A percentile compares a stretch with the other conserved stretches of the same genome.
These are phyloP conservation scores for Chloroclysta siterata DNA, from an alignment of 2,888 invertebrate genomes.

Conservation along the genomic window DNA sequence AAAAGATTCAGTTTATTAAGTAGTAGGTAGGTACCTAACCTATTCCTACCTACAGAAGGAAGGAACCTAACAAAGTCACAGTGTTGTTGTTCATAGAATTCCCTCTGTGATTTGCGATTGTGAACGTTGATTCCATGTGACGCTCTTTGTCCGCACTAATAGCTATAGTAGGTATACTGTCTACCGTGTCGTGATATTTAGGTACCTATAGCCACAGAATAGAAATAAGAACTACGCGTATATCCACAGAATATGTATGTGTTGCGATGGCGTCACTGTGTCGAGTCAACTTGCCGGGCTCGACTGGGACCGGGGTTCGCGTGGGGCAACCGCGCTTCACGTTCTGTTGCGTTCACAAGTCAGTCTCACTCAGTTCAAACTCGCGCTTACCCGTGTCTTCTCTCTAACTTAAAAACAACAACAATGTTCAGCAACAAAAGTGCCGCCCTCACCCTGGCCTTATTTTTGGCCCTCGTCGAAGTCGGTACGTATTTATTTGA, in stretches of 20 bases:
- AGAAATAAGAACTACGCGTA: too few relatives aligned
- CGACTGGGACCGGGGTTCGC: background rate
- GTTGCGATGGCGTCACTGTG: constrained; percentile 5
- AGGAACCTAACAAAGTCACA: too few relatives aligned
- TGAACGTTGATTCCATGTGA: too few relatives aligned
- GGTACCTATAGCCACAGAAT: too few relatives aligned
- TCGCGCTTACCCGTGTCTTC: constrained; percentile 4
- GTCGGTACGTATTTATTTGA: constrained; percentile 61
- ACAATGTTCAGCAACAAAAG: constrained; percentile 64
- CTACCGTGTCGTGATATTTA: too few relatives aligned
- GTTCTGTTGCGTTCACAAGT: background rate
- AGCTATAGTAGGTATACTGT: too few relatives aligned
- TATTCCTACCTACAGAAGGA: too few relatives aligned
- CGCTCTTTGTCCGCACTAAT: too few relatives aligned
- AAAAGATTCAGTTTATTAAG: too few relatives aligned
- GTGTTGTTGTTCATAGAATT: too few relatives aligned
- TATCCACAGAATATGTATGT: background rate
- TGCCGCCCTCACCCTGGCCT: constrained; percentile 64
- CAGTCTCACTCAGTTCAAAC: constrained; percentile 4
- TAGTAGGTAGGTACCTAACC: too few relatives aligned
- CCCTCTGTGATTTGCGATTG: too few relatives aligned
- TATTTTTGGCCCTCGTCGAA: constrained; percentile 70
- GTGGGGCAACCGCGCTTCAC: background rate
- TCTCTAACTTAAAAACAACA: constrained; percentile 37
- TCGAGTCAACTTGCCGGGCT: constrained; percentile 3